These are phyloP conservation scores for Athrips mouffetella DNA, from an alignment of 2,888 invertebrate species.

Conservation along the genomic window DNA sequence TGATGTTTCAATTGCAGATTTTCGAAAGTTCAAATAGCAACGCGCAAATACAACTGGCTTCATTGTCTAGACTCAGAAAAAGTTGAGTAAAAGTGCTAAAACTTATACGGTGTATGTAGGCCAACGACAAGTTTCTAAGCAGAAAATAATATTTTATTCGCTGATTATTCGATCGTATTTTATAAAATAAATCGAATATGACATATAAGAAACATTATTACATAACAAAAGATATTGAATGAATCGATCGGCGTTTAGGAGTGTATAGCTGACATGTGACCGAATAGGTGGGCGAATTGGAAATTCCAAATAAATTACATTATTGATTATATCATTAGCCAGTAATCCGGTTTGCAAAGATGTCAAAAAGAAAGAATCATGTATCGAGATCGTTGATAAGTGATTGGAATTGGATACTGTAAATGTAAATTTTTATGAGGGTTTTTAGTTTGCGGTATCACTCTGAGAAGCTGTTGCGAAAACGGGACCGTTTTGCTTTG, in stretches of 20 bases:
- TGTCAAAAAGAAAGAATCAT: slow-evolving; percentile 29
- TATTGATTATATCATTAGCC: slow-evolving; percentile 34
- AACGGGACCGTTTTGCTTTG: not conserved
- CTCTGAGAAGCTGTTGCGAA: not conserved
- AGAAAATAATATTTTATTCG: slow-evolving; percentile 27
- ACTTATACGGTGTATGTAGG: slow-evolving; percentile 12
- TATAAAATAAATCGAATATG: not conserved
- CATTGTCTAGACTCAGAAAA: slow-evolving; percentile 50
- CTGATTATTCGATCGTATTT: not conserved
- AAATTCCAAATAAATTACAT: slow-evolving; percentile 41
- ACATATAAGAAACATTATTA: slow-evolving; percentile 5
- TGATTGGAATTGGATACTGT: slow-evolving; percentile 25
- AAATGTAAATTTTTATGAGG: slow-evolving; percentile 28
- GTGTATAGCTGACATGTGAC: not conserved
- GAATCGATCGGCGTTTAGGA: not conserved
- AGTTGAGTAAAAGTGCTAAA: slow-evolving; percentile 48
- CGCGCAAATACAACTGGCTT: slow-evolving; percentile 53
- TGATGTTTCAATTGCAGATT: slow-evolving; percentile 63
- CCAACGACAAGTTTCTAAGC: slow-evolving; percentile 19
- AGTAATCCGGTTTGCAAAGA: slow-evolving; percentile 31
- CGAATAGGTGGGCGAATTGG: slow-evolving; percentile 36
- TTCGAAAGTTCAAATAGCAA: slow-evolving; percentile 70
- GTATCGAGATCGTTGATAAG: slow-evolving; percentile 27
- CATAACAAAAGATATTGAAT: slow-evolving; percentile 9
- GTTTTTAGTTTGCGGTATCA: slow-evolving; percentile 2